Evolutionary conservation across 2,797 vertebrate genomes (phyloP).

Genomic region (Gadopsis bispinosus): DNA sequence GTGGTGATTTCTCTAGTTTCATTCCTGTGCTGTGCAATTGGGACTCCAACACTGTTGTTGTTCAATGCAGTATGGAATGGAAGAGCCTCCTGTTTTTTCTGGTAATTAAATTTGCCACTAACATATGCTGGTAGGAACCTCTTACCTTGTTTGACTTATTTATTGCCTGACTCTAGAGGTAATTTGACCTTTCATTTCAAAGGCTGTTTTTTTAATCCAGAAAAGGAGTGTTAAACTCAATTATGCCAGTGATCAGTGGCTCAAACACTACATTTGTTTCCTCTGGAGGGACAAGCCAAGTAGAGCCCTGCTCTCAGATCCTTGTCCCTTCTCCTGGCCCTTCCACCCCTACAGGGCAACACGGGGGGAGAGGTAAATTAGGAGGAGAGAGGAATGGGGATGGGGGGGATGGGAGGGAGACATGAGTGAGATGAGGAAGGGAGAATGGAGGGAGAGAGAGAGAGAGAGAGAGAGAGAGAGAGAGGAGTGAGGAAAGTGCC

Average conservation of each 20-base stretch:
- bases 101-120: conserved; percentile 87
- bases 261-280: conserved; percentile 88
- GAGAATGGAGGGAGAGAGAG: conserved; percentile 44
- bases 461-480: conserved; percentile 36
- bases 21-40: conserved; percentile 48
- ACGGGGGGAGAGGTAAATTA: conserved; percentile 58
- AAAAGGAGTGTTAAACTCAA: conserved; percentile 89
- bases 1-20: conserved; percentile 34
- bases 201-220: conserved; percentile 82
- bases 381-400: conserved; percentile 55
- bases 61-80: conserved; percentile 66
- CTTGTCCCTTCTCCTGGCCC: conserved; percentile 63
- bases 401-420: conserved; percentile 47
- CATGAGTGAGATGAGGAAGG: conserved; percentile 63
- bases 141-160: conserved; percentile 91
- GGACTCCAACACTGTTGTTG: conserved; percentile 48
- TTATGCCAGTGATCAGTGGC: conserved; percentile 87
- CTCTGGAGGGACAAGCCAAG: conserved; percentile 72
- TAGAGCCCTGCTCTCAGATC: conserved; percentile 55
- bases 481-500: conserved; percentile 65
- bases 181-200: conserved; percentile 89
- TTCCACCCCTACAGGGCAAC: conserved; percentile 64
- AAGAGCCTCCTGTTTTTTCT: conserved; percentile 77
- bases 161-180: conserved; percentile 89
- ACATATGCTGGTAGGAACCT: conserved; percentile 85